Evolutionary conservation across 2,797 vertebrate genomes (phyloP).

Genomic region (Erpetoichthys calabaricus): DNA sequence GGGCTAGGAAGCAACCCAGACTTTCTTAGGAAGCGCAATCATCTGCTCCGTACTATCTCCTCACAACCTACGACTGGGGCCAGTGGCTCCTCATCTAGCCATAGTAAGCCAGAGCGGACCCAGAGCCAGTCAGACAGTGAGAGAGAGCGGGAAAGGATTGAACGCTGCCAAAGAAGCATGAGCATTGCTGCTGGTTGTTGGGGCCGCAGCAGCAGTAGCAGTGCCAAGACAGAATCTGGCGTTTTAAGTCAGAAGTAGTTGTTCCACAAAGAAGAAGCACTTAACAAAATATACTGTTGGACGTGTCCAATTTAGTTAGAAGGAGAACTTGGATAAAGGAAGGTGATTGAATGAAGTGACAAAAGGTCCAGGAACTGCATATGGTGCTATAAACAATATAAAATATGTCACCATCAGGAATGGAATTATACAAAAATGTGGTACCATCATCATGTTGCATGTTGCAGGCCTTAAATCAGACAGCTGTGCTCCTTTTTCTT

Average conservation of each 20-base stretch:
- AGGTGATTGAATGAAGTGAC: no score
- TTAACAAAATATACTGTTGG: no score
- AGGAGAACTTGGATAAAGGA: constrained; percentile 16
- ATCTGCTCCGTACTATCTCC: constrained; percentile 84
- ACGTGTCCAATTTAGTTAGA: constrained; percentile 9
- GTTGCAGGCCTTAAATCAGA: constrained; percentile 29
- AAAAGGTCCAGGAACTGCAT: constrained; percentile 21
- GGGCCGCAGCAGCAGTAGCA: constrained; percentile 63
- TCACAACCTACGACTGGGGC: constrained; percentile 49
- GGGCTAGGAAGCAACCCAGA: constrained; percentile 72
- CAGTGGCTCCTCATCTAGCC: constrained; percentile 30
- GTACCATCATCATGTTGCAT: constrained; percentile 8
- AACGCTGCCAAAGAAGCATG: constrained; percentile 74
- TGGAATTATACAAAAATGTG: constrained; percentile 2
- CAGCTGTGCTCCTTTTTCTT: constrained; percentile 20
- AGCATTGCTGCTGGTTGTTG: constrained; percentile 83
- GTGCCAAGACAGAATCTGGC: constrained; percentile 61
- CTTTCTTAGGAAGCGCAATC: constrained; percentile 86
- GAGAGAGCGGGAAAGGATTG: constrained; percentile 57
- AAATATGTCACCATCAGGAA: constrained; percentile 2
- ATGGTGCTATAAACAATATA: constrained; percentile 43
- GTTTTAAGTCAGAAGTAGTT: constrained; percentile 63
- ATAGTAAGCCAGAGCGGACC: constrained; percentile 57
- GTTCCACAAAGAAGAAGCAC: background rate
- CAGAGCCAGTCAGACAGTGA: constrained; percentile 68